Conservation (phyloP, 2,113 vertebrate genomes). For the Halcyon malimbica region DNA sequence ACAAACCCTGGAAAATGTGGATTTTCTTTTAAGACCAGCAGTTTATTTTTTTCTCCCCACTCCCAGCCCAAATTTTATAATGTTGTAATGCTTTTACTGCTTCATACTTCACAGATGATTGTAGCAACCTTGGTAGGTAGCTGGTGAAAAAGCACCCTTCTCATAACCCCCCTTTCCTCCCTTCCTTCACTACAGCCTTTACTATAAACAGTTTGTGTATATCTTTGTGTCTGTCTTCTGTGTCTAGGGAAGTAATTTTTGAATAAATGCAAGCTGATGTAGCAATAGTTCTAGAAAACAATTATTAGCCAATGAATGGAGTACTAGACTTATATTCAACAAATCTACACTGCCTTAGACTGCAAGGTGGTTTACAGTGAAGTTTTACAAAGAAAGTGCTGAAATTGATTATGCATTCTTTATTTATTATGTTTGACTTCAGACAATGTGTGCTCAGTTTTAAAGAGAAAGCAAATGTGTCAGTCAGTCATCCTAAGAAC, state of each 20-base stretch:
- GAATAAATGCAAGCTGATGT: not conserved
- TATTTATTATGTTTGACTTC: not conserved
- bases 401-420: not conserved
- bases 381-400: not conserved
- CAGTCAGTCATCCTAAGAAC: not conserved
- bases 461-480: not conserved
- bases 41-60: not conserved
- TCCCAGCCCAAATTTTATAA: not conserved
- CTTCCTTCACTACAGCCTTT: not conserved
- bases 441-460: not conserved
- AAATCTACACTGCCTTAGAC: not conserved
- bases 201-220: not conserved
- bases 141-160: not conserved
- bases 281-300: not conserved
- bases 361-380: not conserved
- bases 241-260: not conserved
- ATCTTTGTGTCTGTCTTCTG: not conserved
- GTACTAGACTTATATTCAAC: not conserved
- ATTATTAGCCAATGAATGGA: not conserved
- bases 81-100: not conserved
- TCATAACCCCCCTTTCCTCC: not conserved
- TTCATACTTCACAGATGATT: not conserved
- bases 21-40: not conserved
- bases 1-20: not conserved
- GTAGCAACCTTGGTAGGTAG: not conserved